Conservation (phyloP, 2,797 vertebrate genomes). For the Arrhamphus sclerolepis region DNA sequence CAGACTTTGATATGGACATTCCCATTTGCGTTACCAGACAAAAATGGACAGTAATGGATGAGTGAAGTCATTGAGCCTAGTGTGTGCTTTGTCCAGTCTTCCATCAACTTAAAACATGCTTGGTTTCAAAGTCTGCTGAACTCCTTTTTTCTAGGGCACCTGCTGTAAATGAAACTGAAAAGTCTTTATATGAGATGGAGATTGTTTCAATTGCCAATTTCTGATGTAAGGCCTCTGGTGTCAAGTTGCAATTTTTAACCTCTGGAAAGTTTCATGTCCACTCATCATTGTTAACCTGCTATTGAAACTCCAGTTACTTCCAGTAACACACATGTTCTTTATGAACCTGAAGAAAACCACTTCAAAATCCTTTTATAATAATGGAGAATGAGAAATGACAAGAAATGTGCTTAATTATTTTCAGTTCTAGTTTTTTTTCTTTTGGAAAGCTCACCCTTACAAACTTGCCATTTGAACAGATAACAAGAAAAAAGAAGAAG, state of each 20-base stretch:
- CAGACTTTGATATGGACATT: conserved; percentile 81
- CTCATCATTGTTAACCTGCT: no score
- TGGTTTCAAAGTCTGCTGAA: conserved; percentile 67
- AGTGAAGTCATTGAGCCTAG: conserved; percentile 78
- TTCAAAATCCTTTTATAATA: no score
- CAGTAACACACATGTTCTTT: no score
- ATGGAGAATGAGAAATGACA: not conserved
- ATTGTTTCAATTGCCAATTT: conserved; percentile 27
- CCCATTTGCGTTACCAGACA: conserved; percentile 77
- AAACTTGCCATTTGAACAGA: not conserved
- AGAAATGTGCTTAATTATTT: no score
- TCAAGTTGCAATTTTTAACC: not conserved
- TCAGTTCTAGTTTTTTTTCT: no score
- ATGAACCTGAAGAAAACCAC: no score
- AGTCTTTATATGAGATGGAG: conserved; percentile 44
- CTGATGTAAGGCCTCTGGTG: no score
- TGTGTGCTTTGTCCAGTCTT: conserved; percentile 63
- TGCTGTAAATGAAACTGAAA: conserved; percentile 39
- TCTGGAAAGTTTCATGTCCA: not conserved
- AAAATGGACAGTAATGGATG: conserved; percentile 83
- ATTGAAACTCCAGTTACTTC: no score
- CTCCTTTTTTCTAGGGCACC: conserved; percentile 48
- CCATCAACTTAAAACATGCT: conserved; percentile 73
- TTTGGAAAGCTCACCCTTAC: no score
- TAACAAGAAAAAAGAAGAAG: not conserved